Evolutionary conservation across 2,888 invertebrate genomes (phyloP), one percentile per base, ranked within the genome.

Genomic region (Venusia cambrica): DNA sequence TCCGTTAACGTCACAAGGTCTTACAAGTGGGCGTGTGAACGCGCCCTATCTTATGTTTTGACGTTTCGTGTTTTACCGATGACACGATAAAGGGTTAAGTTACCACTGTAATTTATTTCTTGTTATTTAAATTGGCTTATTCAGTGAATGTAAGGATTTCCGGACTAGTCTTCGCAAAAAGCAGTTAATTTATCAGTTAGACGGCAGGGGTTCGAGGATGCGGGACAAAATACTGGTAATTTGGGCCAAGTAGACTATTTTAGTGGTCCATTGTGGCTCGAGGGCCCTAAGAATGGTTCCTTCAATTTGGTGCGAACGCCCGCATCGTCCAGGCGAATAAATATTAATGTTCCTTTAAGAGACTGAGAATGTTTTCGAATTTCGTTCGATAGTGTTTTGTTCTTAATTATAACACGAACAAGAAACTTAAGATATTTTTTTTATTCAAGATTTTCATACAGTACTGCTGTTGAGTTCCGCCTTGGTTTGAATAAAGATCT

Each of bases 191-290:
- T 58, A 57, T 62, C 48, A 51, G 51, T 48, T 47, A 35, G 57
- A 46, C 72, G 46, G 54, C 74, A 55, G 78, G 76, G 76, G 68
- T 56, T 52, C 63, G 68, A 74, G 72, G 75, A 85, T 87, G 81
- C 85, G 84, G 85, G 85, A 69, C 57, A 58, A 46, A 53, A 77
- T 76, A 74, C 62, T 68, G 83, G 79, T 80, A 84, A 85, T 85
- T 87, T 79, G 75, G 73, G 42, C 50, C 62, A 75, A 84, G 85
- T 76, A 78, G 71, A 65, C 74, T 77, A 84, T 80, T 77, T 62
- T 56, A 58, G 45, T 60, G 53, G 58, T 51, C 75, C 68, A 81
- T 84, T 84, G 73, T 73, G 57, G 33, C 51, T 41, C 55, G 48
- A 59, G 69, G 70, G 68, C 63, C 51, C 61, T 59, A 83, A 83